Evolutionary conservation across 2,113 vertebrate genomes (phyloP).

Genomic region (Monarcha castaneiventris): DNA sequence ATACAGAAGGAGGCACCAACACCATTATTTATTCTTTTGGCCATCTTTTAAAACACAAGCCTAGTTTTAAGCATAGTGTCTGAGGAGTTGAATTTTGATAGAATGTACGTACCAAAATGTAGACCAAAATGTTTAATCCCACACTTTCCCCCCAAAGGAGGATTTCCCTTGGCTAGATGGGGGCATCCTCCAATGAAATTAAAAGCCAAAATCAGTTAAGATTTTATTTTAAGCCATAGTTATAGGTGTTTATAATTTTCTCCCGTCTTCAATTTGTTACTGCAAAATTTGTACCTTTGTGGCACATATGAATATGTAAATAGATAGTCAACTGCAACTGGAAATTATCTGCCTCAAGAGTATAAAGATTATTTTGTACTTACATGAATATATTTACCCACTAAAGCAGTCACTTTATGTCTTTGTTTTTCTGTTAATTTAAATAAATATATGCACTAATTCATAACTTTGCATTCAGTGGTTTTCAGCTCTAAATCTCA

Average conservation of each 20-base stretch:
- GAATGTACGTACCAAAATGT: background rate
- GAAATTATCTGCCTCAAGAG: background rate
- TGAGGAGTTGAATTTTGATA: background rate
- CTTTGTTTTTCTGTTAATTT: background rate
- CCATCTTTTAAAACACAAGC: background rate
- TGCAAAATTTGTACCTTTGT: background rate
- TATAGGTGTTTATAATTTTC: background rate
- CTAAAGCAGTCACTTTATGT: background rate
- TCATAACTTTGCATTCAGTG: background rate
- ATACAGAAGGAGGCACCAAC: background rate
- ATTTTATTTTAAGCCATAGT: background rate
- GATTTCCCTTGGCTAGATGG: background rate
- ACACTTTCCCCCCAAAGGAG: background rate
- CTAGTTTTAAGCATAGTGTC: background rate
- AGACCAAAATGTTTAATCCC: background rate
- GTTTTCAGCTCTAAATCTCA: background rate
- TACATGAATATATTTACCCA: background rate
- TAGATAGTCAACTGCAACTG: background rate
- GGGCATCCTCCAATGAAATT: background rate
- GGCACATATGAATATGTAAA: background rate
- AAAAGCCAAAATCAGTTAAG: background rate
- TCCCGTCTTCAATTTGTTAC: background rate
- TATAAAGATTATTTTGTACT: background rate
- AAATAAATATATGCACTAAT: background rate
- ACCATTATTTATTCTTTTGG: background rate